These are phyloP conservation scores for Conus betulinus DNA, from an alignment of 1,140 invertebrate species.

Conservation along the genomic window DNA sequence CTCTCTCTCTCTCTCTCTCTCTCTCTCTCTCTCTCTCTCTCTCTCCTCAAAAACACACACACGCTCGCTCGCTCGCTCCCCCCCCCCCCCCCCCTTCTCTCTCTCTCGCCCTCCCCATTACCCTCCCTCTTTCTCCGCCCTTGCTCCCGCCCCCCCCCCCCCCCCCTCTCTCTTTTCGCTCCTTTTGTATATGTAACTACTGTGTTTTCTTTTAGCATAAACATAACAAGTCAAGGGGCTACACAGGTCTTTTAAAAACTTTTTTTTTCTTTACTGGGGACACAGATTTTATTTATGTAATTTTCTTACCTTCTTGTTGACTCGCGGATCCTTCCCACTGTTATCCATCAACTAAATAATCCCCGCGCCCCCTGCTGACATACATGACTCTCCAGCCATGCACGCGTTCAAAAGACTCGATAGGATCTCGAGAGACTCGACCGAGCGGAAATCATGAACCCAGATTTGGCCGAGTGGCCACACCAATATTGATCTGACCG, in stretches of 20 bases:
- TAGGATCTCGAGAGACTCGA: background rate
- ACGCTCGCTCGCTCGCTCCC: too few relatives aligned
- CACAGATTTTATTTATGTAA: too few relatives aligned
- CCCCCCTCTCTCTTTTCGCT: background rate
- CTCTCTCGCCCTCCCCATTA: too few relatives aligned
- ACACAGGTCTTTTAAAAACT: background rate
- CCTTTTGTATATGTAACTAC: background rate
- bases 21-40: background rate
- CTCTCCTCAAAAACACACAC: too few relatives aligned
- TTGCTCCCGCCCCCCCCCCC: background rate
- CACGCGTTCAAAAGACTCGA: background rate
- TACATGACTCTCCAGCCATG: background rate
- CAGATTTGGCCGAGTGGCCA: background rate
- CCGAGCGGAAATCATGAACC: conserved; percentile 11
- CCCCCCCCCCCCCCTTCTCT: background rate
- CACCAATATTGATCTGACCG: conserved; percentile 19
- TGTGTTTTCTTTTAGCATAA: too few relatives aligned
- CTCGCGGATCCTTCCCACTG: too few relatives aligned
- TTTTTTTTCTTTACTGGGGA: too few relatives aligned
- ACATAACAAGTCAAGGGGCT: background rate
- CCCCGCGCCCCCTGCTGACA: background rate
- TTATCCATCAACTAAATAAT: background rate
- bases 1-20: background rate
- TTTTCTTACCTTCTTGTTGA: too few relatives aligned
- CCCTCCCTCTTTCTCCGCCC: background rate